Conservation (phyloP, 2,113 vertebrate genomes). For the Macquaria ambigua region DNA sequence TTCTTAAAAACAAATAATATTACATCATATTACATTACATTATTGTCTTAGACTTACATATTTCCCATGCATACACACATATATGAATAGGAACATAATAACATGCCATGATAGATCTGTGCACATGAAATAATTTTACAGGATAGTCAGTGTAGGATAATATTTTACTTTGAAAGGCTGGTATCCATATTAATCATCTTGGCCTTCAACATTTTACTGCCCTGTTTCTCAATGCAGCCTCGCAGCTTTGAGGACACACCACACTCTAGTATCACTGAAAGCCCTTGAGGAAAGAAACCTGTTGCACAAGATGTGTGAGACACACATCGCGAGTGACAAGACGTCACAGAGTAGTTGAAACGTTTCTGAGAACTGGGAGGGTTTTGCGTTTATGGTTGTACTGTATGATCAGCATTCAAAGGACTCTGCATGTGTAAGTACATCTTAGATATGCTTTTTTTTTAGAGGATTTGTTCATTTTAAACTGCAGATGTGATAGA, state of each 20-base stretch:
- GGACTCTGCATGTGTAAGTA: slow-evolving; percentile 51
- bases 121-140: neutral
- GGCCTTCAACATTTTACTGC: neutral
- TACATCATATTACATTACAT: neutral
- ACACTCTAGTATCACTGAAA: neutral
- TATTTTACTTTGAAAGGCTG: slow-evolving; percentile 2
- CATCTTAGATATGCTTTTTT: neutral
- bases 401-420: neutral
- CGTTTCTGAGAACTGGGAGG: neutral
- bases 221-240: neutral
- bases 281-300: slow-evolving; percentile 45
- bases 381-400: neutral
- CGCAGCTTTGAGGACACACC: neutral
- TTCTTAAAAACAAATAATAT: neutral
- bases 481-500: neutral
- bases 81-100: neutral
- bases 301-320: slow-evolving; percentile 53
- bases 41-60: neutral
- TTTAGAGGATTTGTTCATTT: neutral
- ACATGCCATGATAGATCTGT: neutral
- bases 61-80: neutral
- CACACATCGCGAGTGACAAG: neutral
- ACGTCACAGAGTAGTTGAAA: neutral
- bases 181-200: neutral
- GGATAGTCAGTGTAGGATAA: neutral